phyloP scores from a whole-genome alignment of 2,797 vertebrate species.

The Yasuhikotakia modesta region DNA sequence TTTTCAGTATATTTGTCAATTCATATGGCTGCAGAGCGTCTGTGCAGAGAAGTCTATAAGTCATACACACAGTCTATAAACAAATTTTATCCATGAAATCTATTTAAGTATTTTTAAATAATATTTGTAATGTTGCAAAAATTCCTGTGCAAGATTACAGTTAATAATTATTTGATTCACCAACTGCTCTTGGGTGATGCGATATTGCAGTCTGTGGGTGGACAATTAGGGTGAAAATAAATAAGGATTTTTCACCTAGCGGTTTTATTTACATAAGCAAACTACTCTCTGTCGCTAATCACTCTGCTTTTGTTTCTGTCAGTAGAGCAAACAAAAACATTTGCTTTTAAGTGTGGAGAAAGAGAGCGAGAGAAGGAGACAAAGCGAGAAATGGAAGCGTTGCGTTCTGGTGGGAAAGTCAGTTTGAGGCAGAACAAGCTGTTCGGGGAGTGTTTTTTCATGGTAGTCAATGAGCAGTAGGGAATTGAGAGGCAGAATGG shows the following conservation, averaged over 20 bases:
- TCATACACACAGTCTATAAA: neutral
- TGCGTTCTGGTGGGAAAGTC: conserved; percentile 56
- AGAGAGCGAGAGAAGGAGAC: conserved; percentile 65
- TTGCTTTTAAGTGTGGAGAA: conserved; percentile 76
- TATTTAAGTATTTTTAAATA: conserved; percentile 7
- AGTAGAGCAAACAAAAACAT: conserved; percentile 77
- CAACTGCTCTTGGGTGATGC: conserved; percentile 52
- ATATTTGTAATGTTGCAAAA: conserved; percentile 16
- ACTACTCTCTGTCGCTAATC: conserved; percentile 77
- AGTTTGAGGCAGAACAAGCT: conserved; percentile 75
- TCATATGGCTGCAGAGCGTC: no score
- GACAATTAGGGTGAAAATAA: conserved; percentile 55
- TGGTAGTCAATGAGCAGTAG: conserved; percentile 73
- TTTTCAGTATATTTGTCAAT: no score
- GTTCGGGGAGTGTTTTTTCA: conserved; percentile 77
- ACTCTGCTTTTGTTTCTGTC: conserved; percentile 80
- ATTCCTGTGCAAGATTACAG: conserved; percentile 27
- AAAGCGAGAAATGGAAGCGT: conserved; percentile 19
- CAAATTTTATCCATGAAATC: neutral
- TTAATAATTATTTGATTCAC: conserved; percentile 50
- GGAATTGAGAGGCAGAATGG: conserved; percentile 59
- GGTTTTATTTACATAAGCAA: conserved; percentile 73
- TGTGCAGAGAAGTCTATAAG: no score
- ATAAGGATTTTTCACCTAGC: conserved; percentile 69
- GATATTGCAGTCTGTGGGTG: conserved; percentile 55